These are phyloP conservation scores for Capitulum mitella DNA, from an alignment of 2,888 invertebrate genomes.

Conservation along the genomic window DNA sequence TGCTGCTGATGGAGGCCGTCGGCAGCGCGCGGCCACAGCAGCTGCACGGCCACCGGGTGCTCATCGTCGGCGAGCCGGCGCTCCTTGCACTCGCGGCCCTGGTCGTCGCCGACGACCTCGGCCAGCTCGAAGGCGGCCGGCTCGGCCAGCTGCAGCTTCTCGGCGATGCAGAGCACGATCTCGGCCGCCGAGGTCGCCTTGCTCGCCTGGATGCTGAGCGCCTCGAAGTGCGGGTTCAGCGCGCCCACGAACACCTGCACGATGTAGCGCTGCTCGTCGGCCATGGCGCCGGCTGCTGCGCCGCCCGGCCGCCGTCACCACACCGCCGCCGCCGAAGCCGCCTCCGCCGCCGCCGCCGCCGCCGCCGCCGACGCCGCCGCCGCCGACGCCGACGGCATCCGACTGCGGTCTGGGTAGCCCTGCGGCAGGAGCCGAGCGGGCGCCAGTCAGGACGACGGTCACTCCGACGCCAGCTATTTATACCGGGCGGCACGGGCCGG, in stretches of 20 bases:
- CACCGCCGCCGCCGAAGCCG: no score
- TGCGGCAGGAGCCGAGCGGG: no score
- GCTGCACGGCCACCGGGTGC: slow-evolving; percentile 48
- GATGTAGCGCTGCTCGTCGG: slow-evolving; percentile 52
- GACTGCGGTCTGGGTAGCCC: no score
- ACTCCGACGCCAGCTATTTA: no score
- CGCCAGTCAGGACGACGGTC: no score
- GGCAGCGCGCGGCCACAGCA: slow-evolving; percentile 45
- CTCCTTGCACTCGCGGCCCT: slow-evolving; percentile 87
- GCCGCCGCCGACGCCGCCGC: no score
- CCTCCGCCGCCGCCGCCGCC: no score
- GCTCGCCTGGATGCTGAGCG: slow-evolving; percentile 80
- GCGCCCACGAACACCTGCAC: slow-evolving; percentile 84
- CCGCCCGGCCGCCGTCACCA: no score
- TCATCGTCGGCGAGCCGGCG: slow-evolving; percentile 66
- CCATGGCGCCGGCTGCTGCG: slow-evolving; percentile 32
- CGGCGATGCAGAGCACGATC: slow-evolving; percentile 80
- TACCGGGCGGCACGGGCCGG: no score
- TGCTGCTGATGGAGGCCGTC: slow-evolving; percentile 32
- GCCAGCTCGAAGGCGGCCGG: slow-evolving; percentile 70
- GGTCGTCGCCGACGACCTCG: slow-evolving; percentile 76
- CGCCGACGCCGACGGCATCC: no score
- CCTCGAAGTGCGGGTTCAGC: slow-evolving; percentile 78
- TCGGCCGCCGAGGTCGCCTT: slow-evolving; percentile 87
- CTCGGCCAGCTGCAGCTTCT: slow-evolving; percentile 57